These are phyloP conservation scores for Chromobotia macracanthus DNA, from an alignment of 2,797 vertebrate species.

Conservation along the genomic window DNA sequence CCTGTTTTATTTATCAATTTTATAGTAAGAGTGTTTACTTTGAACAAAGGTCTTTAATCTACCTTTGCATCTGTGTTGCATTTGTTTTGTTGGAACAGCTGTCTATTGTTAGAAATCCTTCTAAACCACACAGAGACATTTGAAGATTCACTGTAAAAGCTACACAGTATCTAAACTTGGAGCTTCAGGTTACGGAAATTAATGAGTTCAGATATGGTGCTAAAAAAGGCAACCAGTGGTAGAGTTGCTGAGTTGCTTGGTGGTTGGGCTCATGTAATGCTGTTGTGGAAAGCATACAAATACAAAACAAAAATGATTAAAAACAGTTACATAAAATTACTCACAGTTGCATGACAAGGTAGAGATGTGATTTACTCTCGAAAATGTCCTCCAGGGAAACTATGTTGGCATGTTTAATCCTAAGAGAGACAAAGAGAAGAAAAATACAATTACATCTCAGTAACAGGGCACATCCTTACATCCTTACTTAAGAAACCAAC, in stretches of 20 bases:
- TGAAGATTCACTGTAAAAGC: neutral
- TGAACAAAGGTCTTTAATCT: no score
- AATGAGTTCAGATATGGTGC: conserved; percentile 36
- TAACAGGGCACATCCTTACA: neutral
- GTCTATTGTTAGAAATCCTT: no score
- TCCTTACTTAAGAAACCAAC: neutral
- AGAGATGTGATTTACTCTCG: conserved; percentile 93
- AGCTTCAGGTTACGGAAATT: conserved; percentile 41
- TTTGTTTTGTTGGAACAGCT: no score
- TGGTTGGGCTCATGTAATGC: conserved; percentile 1
- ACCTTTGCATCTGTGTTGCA: no score
- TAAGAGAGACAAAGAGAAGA: conserved; percentile 65
- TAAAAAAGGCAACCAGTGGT: conserved; percentile 47
- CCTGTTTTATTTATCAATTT: no score
- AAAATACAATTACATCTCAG: conserved; percentile 44
- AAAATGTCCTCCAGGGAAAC: conserved; percentile 97
- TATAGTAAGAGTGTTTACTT: no score
- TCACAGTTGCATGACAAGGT: conserved; percentile 99
- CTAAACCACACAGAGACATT: neutral
- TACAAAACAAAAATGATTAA: neutral
- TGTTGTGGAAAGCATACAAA: conserved; percentile 8
- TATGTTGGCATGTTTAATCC: conserved; percentile 96
- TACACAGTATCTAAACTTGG: neutral
- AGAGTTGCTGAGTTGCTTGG: conserved; percentile 39
- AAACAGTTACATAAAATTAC: conserved; percentile 63